Conservation (phyloP, 2,888 invertebrate genomes). For the Quadroppia sp. region DNA sequence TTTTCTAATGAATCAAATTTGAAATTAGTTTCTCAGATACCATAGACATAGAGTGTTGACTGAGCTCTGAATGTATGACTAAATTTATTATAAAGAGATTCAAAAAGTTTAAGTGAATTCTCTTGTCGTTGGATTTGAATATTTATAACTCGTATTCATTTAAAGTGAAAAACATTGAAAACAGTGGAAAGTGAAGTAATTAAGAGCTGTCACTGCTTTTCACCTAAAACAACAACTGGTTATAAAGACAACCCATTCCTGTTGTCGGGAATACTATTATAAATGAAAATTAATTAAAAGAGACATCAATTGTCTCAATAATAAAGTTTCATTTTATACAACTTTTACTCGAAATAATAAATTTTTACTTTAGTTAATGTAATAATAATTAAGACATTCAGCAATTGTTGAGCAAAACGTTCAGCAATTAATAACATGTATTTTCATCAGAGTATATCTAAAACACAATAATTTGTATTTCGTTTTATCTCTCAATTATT, state of each 20-base stretch:
- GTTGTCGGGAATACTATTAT: not conserved
- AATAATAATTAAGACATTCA: not conserved
- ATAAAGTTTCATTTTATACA: not conserved
- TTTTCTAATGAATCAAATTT: not conserved
- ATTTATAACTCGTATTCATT: not conserved
- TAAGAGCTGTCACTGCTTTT: not conserved
- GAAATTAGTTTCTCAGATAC: not conserved
- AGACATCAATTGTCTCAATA: conserved; percentile 6
- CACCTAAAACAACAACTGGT: not conserved
- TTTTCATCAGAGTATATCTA: too few relatives aligned
- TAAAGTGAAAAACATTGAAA: not conserved
- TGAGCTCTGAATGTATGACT: not conserved
- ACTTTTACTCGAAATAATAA: not conserved
- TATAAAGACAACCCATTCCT: not conserved
- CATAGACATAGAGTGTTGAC: not conserved
- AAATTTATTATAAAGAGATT: not conserved
- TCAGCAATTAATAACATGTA: not conserved
- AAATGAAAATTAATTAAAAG: conserved; percentile 14
- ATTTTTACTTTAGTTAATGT: not conserved
- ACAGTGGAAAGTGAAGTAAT: not conserved
- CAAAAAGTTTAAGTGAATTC: conserved; percentile 8
- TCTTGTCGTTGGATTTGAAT: conserved; percentile 14
- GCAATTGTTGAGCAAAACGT: not conserved
- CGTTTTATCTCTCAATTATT: too few relatives aligned
- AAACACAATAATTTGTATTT: too few relatives aligned